Evolutionary conservation across 2,113 vertebrate genomes (phyloP).

Genomic region (Nycticryphes semicollaris): DNA sequence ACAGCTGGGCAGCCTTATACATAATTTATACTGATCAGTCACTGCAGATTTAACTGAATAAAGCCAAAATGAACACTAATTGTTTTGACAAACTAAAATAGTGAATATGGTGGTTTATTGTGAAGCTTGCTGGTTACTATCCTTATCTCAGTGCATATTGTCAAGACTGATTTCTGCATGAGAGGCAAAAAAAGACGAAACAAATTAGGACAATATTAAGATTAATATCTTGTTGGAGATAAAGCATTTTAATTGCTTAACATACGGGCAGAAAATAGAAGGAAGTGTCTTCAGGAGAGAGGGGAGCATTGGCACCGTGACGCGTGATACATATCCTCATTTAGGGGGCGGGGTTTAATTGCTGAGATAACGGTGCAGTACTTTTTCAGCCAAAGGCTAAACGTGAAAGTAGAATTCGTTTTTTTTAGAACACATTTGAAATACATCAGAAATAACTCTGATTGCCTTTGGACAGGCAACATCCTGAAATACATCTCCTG

Average conservation of each 20-base stretch:
- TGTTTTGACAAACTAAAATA: slow-evolving; percentile 85
- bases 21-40: slow-evolving; percentile 94
- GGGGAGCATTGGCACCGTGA: not conserved
- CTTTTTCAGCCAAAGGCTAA: not conserved
- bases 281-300: not conserved
- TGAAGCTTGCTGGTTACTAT: slow-evolving; percentile 14
- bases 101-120: slow-evolving; percentile 66
- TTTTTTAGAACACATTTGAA: not conserved
- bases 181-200: slow-evolving; percentile 11
- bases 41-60: slow-evolving; percentile 79
- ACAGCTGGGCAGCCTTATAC: slow-evolving; percentile 89
- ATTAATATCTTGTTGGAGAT: slow-evolving; percentile 9
- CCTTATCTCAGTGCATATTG: slow-evolving; percentile 48
- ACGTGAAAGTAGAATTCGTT: not conserved
- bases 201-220: slow-evolving; percentile 51
- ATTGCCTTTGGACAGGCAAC: not conserved
- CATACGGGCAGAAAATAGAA: slow-evolving; percentile 5
- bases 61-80: slow-evolving; percentile 87
- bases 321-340: not conserved
- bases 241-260: slow-evolving; percentile 22
- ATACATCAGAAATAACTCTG: not conserved
- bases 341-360: not conserved
- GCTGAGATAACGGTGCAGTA: not conserved
- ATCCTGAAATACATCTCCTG: too few species aligned
- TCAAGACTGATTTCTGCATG: slow-evolving; percentile 37